Evolutionary conservation across 2,888 invertebrate genomes (phyloP), one percentile per base, ranked within the genome.

Genomic region (Eupithecia vulgata): DNA sequence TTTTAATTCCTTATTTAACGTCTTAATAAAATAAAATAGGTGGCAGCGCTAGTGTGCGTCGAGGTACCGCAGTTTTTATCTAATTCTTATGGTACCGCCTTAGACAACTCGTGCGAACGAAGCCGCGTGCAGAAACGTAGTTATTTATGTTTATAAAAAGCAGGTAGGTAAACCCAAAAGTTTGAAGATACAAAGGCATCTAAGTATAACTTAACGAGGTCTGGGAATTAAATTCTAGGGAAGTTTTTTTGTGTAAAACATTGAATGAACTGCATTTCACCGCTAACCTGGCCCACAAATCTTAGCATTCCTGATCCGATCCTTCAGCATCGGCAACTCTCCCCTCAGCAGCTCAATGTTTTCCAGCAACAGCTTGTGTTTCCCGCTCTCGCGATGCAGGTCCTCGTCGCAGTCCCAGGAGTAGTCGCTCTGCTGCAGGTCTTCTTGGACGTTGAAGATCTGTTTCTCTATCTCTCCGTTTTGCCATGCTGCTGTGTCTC

Each of bases 401-500:
- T 93, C 92, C 0, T 88, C 87, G 65, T 95, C 95, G n/a, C 80
- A 80, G 42, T 93, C 91, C 94, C 94, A 94, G 0, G 85, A 78
- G 80, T 91, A 93, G 57, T 95, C 94, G 57, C 81, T 81, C 76
- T 88, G 90, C 17, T 92, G 91, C 17, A 95, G 81, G 72, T 94
- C 93, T 40, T 95, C 94, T 79, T 95, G 94, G 67, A 93, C 85
- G 8, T 84, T 84, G 59, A 90, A 86, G 67, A 95, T 93, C 80
- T 93, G 91, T 80, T 93, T 94, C 79, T 95, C 94, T 35, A 94
- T 73, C 77, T 94, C 94, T 0, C 89, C 89, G 77, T 95, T 95
- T 76, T 94, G 94, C 93, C 93, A 94, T 68, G 91, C 88, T 70
- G 94, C 93, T 59, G 93, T 84, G 68, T 95, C 94, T 85, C 95